Base-by-base conservation (phyloP, 2,113 vertebrate species). In the Plecotus auritus region DNA sequence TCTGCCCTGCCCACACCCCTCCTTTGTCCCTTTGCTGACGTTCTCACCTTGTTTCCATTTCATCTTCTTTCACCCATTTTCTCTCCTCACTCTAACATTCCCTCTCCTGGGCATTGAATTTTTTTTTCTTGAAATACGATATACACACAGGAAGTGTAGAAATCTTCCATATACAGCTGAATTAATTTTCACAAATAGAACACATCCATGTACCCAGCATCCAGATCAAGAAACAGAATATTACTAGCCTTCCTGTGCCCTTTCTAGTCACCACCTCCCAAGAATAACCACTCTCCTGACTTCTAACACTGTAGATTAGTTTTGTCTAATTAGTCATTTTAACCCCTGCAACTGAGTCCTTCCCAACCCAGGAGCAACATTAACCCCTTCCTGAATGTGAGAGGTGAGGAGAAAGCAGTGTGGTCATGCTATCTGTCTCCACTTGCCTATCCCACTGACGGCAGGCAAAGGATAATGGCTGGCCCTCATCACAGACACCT, bases 51-150 rank as follows among this genome's bases (percentile, higher is more conserved):
- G 14, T 64, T 51, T 35, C 37, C 56, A 59, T 28, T 4, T 30
- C n/a, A 0, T 45, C 54, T 51, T 72, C 56, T 35, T 32, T 51
- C 30, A 67, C 17, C 5, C 22, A 54, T 9, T 59, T 90, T 74
- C 42, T 95, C 37, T 90, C 82, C 4, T 85, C 69, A 59, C 13
- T 11, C 28, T 69, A 69, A 59, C 16, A 16, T 70, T 95, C 83
- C 22, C 56, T 90, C 35, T 40, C 23, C 32, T 40, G 14, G 49
- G 42, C 69, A 78, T 64, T 85, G 88, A 45, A 20, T 32, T 16
- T 14, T 13, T 17, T 69, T 73, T n/a, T 73, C 74, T 84, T 85
- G 18, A 86, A 61, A 32, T n/a, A 40, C 3, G 22, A 59, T 20
- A 59, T 28, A 66, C 17, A 42, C 6, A 12, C 20, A 56, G 20